These are phyloP conservation scores for Catostomus latipinnis DNA, from an alignment of 2,797 vertebrate genomes.

Conservation along the genomic window DNA sequence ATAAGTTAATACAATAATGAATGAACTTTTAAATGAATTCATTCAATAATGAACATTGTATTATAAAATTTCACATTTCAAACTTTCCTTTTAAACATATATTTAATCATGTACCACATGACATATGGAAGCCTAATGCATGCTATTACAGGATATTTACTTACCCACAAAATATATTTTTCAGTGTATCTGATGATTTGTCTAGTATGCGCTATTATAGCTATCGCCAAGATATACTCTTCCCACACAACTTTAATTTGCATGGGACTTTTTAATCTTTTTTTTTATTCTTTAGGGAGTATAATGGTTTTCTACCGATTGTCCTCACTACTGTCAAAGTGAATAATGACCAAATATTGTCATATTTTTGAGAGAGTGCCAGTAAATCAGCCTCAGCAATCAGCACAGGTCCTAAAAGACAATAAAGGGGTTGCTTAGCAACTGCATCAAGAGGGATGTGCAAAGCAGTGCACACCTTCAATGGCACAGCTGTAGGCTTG, in stretches of 20 bases:
- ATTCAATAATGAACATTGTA: too few relatives aligned
- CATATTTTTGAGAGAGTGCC: constrained; percentile 21
- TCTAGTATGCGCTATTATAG: neutral
- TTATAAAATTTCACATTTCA: too few relatives aligned
- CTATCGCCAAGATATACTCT: neutral
- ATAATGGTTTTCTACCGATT: neutral
- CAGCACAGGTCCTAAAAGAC: constrained; percentile 34
- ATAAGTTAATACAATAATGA: too few relatives aligned
- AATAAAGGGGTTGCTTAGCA: constrained; percentile 74
- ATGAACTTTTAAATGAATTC: too few relatives aligned
- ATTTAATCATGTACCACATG: too few relatives aligned
- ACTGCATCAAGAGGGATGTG: constrained; percentile 64
- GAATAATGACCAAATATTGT: constrained; percentile 1
- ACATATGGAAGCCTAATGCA: too few relatives aligned
- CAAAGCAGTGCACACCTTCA: constrained; percentile 25
- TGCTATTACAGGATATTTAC: too few relatives aligned
- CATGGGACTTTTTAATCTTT: neutral
- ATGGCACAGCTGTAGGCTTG: constrained; percentile 15
- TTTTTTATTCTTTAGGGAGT: constrained; percentile 3
- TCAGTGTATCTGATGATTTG: neutral
- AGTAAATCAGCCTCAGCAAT: constrained; percentile 35
- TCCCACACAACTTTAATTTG: neutral
- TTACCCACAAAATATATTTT: too few relatives aligned
- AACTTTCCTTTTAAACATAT: too few relatives aligned
- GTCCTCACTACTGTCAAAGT: neutral